Conservation (phyloP, 2,888 invertebrate genomes). For the Troilus luridus region DNA sequence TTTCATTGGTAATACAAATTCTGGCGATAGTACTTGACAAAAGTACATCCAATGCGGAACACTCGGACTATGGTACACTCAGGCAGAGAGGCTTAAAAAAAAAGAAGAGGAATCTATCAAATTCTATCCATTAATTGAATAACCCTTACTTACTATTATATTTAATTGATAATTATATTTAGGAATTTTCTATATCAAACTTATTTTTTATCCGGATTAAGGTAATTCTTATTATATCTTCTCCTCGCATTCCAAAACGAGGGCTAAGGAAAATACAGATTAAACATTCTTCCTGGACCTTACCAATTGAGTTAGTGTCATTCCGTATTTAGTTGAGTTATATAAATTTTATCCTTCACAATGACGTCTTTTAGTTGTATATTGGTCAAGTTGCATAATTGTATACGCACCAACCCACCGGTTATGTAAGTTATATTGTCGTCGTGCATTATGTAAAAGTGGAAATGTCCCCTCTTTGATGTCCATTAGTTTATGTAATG, state of each 20-base stretch:
- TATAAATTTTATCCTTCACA: neutral
- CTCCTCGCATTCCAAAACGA: neutral
- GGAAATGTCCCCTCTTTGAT: neutral
- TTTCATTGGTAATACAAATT: too few species aligned
- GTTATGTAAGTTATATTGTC: constrained; percentile 12
- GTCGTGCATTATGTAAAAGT: neutral
- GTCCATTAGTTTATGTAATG: constrained; percentile 8
- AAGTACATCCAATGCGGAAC: too few species aligned
- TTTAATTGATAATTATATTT: too few species aligned
- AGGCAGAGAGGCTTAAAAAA: too few species aligned
- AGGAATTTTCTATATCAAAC: too few species aligned
- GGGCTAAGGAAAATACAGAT: neutral
- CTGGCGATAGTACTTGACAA: too few species aligned
- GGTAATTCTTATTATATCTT: too few species aligned
- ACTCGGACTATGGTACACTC: too few species aligned
- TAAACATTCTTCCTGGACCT: neutral
- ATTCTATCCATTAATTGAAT: too few species aligned
- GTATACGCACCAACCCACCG: neutral
- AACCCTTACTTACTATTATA: too few species aligned
- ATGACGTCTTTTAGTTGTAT: constrained; percentile 44
- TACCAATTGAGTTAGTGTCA: neutral
- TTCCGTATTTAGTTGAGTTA: constrained; percentile 15
- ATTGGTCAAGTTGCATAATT: constrained; percentile 46
- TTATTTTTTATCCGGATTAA: too few species aligned
- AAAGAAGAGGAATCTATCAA: too few species aligned